Evolutionary conservation across 2,888 invertebrate species (phyloP), one percentile per base, ranked within the genome.

Genomic region (Lithophane semibrunnea): DNA sequence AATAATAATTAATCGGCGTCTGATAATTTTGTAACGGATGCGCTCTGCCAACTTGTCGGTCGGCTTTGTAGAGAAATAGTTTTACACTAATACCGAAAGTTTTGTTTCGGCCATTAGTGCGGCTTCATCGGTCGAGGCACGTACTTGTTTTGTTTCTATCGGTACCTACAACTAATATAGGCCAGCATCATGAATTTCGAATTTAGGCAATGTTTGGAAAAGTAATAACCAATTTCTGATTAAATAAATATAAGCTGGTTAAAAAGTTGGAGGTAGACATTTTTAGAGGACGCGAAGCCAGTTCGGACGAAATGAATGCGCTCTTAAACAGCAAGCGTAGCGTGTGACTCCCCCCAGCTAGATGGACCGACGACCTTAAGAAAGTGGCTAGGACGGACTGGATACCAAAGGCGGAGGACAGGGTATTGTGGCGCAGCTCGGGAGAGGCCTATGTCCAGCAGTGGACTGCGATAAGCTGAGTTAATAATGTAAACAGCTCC

Each of bases 71-170:
- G 86, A 75, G 69, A 79, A 88, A 87, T 88, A 85, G 86, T 86
- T 89, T 88, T 70, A 79, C 85, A 83, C 83, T 88, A 88, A 91
- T 90, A 88, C 82, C 79, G 69, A 87, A 91, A 91, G 89, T 91
- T 91, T 88, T 73, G 81, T 81, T 69, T 79, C 78, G 81, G 74
- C 82, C 86, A 89, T 89, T 90, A 90, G 82, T 82, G 74, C 61
- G 85, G 68, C 75, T 75, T 66, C 74, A 74, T 61, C 74, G 70
- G 65, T 21, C 29, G 71, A 54, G 61, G 52, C 84, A 80, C 84
- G 78, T 83, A 74, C 75, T 75, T 56, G 65, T 67, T 70, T 56
- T 71, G 73, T 44, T 68, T 54, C 64, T 64, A 47, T 64, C 60
- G 58, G 49, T 44, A 61, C 29, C 24, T n/a, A n/a, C 60, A 21